These are phyloP conservation scores for Pangasius djambal DNA, from an alignment of 2,797 vertebrate species.

Conservation along the genomic window DNA sequence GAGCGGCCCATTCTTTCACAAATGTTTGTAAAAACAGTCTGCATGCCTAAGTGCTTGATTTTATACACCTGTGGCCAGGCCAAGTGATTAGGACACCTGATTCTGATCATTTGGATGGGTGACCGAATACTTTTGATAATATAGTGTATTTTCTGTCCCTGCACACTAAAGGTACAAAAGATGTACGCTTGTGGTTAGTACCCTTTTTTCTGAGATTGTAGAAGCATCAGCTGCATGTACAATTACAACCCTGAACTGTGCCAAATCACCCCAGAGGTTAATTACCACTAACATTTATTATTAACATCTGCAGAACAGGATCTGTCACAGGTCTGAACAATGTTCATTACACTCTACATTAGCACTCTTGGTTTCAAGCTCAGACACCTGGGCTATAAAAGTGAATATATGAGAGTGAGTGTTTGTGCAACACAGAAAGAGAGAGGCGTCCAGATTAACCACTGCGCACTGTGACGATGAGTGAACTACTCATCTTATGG, in stretches of 20 bases:
- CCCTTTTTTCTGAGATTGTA: neutral
- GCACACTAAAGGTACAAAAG: neutral
- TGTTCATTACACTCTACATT: neutral
- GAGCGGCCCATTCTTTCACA: too few species aligned
- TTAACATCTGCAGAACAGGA: conserved; percentile 19
- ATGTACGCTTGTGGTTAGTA: neutral
- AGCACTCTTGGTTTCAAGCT: neutral
- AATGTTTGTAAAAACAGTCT: too few species aligned
- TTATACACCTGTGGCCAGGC: too few species aligned
- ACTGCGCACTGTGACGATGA: conserved; percentile 21
- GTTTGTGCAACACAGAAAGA: conserved; percentile 17
- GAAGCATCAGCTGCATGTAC: neutral
- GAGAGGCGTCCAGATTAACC: conserved; percentile 15
- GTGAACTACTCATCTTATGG: conserved; percentile 41
- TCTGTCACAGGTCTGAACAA: conserved; percentile 19
- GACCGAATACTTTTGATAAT: too few species aligned
- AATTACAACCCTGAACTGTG: neutral
- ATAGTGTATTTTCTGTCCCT: neutral
- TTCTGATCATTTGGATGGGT: too few species aligned
- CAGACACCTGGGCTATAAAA: conserved; percentile 28
- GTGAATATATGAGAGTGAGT: conserved; percentile 42
- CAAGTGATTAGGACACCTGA: too few species aligned
- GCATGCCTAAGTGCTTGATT: too few species aligned
- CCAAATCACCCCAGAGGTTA: conserved; percentile 19
- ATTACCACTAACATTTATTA: conserved; percentile 37